Conservation (phyloP, 2,113 vertebrate genomes). For the Cheirogaleus medius region DNA sequence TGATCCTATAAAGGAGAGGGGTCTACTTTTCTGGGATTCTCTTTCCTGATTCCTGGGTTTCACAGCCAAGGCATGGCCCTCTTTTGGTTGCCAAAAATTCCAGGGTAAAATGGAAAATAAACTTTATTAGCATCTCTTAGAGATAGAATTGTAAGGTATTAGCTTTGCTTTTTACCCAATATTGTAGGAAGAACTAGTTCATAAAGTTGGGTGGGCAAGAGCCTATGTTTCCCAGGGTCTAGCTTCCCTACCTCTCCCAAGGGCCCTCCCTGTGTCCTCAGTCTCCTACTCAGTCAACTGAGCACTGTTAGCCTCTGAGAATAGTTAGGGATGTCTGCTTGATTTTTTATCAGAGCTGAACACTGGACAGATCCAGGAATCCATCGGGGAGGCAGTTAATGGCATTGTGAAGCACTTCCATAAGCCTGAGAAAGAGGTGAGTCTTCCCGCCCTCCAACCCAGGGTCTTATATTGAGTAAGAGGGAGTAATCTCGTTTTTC, state of each 20-base stretch:
- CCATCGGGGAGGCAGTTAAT: slow-evolving; percentile 98
- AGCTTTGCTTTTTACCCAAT: background rate
- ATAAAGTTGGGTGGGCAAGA: background rate
- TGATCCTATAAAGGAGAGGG: background rate
- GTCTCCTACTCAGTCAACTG: background rate
- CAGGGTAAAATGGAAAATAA: slow-evolving; percentile 50
- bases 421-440: slow-evolving; percentile 99
- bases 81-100: slow-evolving; percentile 19
- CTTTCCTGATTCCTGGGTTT: background rate
- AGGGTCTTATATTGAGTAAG: background rate
- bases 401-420: slow-evolving; percentile 99
- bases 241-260: background rate
- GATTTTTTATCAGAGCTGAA: slow-evolving; percentile 91
- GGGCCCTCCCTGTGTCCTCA: background rate
- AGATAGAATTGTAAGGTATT: background rate
- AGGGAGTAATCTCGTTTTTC: background rate
- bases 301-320: slow-evolving; percentile 26
- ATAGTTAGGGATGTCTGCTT: slow-evolving; percentile 41
- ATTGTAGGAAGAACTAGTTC: slow-evolving; percentile 15
- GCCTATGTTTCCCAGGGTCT: background rate
- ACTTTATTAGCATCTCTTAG: background rate
- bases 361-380: slow-evolving; percentile 99
- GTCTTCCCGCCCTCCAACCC: slow-evolving; percentile 46
- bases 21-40: background rate
- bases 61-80: background rate